These are phyloP conservation scores for Acridotheres tristis DNA, from an alignment of 2,797 vertebrate species.

Conservation along the genomic window DNA sequence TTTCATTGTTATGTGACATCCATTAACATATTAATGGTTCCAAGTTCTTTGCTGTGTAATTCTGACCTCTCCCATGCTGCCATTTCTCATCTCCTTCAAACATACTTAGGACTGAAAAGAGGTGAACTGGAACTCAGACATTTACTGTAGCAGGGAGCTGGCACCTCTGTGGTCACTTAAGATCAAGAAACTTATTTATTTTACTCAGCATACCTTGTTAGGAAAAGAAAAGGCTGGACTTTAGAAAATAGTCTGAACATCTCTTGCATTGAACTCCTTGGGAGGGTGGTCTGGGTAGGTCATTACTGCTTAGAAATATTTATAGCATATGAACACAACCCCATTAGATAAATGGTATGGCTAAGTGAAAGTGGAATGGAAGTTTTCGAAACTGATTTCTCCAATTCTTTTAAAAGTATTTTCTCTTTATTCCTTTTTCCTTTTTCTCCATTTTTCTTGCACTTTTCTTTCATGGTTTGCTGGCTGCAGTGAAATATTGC, in stretches of 20 bases:
- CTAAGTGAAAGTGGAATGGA: not conserved
- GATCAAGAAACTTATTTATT: not conserved
- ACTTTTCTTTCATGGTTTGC: conserved; percentile 9
- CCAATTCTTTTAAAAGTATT: not conserved
- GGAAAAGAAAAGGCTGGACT: not conserved
- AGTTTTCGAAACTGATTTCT: not conserved
- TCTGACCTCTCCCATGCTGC: not conserved
- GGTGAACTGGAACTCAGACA: not conserved
- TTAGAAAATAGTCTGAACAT: not conserved
- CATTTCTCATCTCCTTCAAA: not conserved
- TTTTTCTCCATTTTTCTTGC: not conserved
- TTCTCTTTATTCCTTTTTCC: not conserved
- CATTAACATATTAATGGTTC: not conserved
- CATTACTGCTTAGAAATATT: not conserved
- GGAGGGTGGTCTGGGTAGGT: not conserved
- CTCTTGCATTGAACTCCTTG: not conserved
- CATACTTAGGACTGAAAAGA: not conserved
- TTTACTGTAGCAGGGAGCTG: not conserved
- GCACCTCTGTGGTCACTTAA: not conserved
- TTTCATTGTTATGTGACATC: not conserved
- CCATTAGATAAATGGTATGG: not conserved
- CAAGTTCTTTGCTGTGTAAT: not conserved
- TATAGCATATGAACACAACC: not conserved
- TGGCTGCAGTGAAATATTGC: not conserved
- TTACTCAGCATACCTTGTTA: not conserved